These are phyloP conservation scores for Emydura subglobosa DNA, from an alignment of 2,113 vertebrate genomes.

Conservation along the genomic window DNA sequence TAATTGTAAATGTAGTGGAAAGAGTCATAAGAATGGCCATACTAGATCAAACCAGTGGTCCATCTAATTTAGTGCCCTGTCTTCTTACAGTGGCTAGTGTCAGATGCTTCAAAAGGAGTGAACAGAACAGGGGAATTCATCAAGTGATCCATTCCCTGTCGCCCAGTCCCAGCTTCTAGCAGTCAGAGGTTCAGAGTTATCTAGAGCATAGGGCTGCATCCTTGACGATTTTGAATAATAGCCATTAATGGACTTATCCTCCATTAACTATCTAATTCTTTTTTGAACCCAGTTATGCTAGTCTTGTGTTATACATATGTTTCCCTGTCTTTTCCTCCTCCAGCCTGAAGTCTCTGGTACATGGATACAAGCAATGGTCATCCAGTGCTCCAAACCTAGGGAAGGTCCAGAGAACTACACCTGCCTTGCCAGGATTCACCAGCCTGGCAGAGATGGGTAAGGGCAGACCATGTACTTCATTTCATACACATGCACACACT, in stretches of 20 bases:
- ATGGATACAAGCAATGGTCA: slow-evolving; percentile 92
- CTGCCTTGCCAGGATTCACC: slow-evolving; percentile 91
- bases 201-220: not conserved
- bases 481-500: not conserved
- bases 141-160: not conserved
- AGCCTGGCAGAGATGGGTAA: slow-evolving; percentile 94
- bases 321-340: slow-evolving; percentile 9
- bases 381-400: slow-evolving; percentile 95
- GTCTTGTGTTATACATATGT: not conserved
- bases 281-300: not conserved
- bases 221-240: not conserved
- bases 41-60: not conserved
- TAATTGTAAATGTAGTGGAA: not conserved
- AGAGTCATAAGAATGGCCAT: not conserved
- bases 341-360: slow-evolving; percentile 88
- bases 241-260: not conserved
- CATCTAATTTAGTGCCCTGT: not conserved
- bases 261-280: not conserved
- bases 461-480: slow-evolving; percentile 10
- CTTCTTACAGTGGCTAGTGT: not conserved
- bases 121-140: not conserved
- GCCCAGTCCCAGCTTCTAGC: not conserved
- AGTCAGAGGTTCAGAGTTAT: not conserved
- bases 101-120: not conserved
- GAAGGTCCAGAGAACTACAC: slow-evolving; percentile 88